Conservation (phyloP, 2,113 vertebrate genomes). For the Picathartes gymnocephalus region DNA sequence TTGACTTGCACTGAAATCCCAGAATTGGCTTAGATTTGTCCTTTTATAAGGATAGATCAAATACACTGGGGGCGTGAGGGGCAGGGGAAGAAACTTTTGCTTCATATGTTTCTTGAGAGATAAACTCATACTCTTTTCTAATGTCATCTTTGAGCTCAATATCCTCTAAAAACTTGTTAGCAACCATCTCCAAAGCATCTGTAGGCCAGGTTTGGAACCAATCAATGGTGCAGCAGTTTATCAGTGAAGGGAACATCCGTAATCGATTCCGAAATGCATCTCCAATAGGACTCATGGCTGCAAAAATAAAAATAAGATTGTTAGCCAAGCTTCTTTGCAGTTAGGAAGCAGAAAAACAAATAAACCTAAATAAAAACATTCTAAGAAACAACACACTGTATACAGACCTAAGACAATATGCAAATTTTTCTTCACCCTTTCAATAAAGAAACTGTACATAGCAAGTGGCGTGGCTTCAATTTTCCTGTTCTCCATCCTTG, state of each 20-base stretch:
- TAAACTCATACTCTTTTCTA: slow-evolving; percentile 75
- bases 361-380: background rate
- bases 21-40: background rate
- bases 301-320: background rate
- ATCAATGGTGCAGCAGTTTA: slow-evolving; percentile 95
- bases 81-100: background rate
- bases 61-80: rapidly evolving
- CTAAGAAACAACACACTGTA: background rate
- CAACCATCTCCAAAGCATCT: slow-evolving; percentile 92
- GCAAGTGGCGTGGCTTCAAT: slow-evolving; percentile 83
- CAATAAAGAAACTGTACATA: slow-evolving; percentile 89
- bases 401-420: slow-evolving; percentile 86
- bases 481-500: slow-evolving; percentile 78
- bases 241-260: slow-evolving; percentile 91
- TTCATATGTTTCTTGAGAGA: background rate
- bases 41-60: background rate
- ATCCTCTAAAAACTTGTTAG: slow-evolving; percentile 89
- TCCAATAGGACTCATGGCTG: slow-evolving; percentile 94
- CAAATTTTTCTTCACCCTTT: slow-evolving; percentile 87
- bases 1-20: background rate
- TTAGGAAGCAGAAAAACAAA: background rate
- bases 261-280: slow-evolving; percentile 90
- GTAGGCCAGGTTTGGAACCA: slow-evolving; percentile 94
- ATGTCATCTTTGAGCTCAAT: slow-evolving; percentile 81
- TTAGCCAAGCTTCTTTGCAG: background rate